Evolutionary conservation across 2,888 invertebrate genomes (phyloP).

Genomic region (Augiades crinisus): DNA sequence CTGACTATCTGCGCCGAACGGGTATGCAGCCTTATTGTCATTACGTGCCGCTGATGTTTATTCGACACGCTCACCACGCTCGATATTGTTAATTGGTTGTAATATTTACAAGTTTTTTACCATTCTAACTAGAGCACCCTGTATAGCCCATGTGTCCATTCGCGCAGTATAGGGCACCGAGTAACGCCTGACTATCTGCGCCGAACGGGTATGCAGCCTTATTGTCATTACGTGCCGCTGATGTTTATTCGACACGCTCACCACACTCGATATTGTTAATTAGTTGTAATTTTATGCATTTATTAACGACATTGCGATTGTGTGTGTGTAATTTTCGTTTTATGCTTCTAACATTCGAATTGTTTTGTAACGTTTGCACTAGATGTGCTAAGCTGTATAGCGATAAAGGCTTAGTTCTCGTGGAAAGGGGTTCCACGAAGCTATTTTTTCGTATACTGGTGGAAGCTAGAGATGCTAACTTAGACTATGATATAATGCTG

Average conservation of each 20-base stretch:
- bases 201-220: slow-evolving; percentile 36
- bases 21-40: slow-evolving; percentile 36
- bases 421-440: no score
- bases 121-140: slow-evolving; percentile 42
- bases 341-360: no score
- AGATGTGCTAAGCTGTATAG: no score
- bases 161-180: slow-evolving; percentile 71
- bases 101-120: slow-evolving; percentile 3
- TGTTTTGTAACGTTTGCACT: no score
- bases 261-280: slow-evolving; percentile 9
- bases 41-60: slow-evolving; percentile 20
- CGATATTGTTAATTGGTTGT: slow-evolving; percentile 14
- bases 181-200: slow-evolving; percentile 68
- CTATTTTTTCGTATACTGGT: no score
- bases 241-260: slow-evolving; percentile 20
- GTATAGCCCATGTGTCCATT: slow-evolving; percentile 55
- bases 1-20: slow-evolving; percentile 50
- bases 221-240: slow-evolving; percentile 22
- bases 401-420: no score
- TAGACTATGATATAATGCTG: no score
- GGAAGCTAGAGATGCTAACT: no score
- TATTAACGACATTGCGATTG: no score
- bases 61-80: slow-evolving; percentile 13
- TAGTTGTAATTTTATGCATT: slow-evolving; percentile 18
- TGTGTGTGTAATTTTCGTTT: no score